Base-by-base conservation (phyloP, 2,888 invertebrate species). In the Digitonthophagus gazella region DNA sequence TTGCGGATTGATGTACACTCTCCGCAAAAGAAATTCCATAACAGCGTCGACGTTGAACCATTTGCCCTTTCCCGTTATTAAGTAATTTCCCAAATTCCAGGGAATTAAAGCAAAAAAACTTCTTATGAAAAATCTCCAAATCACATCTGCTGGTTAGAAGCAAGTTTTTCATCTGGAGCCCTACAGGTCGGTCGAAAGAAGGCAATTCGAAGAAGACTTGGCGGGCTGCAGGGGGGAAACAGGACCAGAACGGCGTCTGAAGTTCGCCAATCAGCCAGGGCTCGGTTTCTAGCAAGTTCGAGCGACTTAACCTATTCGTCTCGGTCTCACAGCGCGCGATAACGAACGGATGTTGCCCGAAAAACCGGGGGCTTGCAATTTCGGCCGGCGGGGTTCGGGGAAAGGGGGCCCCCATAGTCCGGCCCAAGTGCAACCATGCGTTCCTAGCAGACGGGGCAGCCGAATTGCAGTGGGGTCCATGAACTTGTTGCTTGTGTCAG, bases 361-460 rank as follows among this genome's bases (percentile, higher is more conserved):
- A 44, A 44, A 44, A 44, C 28, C 28, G 28, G 28, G 28, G 28
- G 28, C 28, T 44, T 44, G 28, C 28, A 44, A 44, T 44, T 44
- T 44, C 28, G 28, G 28, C 8, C 28, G 28, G 28, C 28, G 28
- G 28, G 1, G 28, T 6, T 6, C 6, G 28, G 28, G 28, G 28
- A 44, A 44, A 11, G 8, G 76, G 76, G 75, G 75, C 72, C 67
- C 80, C 81, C 81, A 81, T 81, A 81, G 81, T 78, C 80, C 80
- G 81, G 19, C 61, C 18, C 18, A 82, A 82, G 82, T 83, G 82
- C 83, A 82, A 78, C 82, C 82, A 83, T 82, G 82, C 83, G 82
- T 82, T 82, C 81, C 81, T 82, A 82, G 82, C 82, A 81, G 81
- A 82, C 81, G 28, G 28, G 28, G 8, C 28, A 78, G 81, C 81